Evolutionary conservation across 2,888 invertebrate genomes (phyloP), one percentile per base, ranked within the genome.

Genomic region (Brenthis ino): DNA sequence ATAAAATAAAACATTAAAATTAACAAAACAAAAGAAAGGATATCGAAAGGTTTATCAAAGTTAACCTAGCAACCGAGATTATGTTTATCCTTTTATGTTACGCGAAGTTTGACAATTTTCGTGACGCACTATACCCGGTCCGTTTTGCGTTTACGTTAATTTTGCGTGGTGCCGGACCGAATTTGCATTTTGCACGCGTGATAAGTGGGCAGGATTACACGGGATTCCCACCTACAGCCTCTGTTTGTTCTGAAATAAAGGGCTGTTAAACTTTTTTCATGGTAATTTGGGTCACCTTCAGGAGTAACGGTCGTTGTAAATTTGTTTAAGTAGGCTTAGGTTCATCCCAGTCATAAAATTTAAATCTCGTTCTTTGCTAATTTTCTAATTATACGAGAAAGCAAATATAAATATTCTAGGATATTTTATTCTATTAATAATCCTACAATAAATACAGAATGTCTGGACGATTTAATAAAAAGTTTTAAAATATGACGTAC

Each of bases 111-210:
- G 89, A 85, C 85, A 90, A 91, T 91, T 86, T 87, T 79, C 81
- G 82, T 88, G 90, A 91, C 84, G 86, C 81, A 82, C 80, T 77
- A 67, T 73, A 70, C 57, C 69, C 68, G 74, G 74, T 67, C 73
- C 72, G 76, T 72, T 76, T 70, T 75, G 81, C 77, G 82, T 86
- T 89, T 85, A 85, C 86, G 91, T 88, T 92, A 90, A 91, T 89
- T 86, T 88, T 85, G 87, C 89, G 88, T 88, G 85, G 85, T 79
- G 81, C 80, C 78, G 81, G 80, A 67, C 82, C 76, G 87, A 90
- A 93, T 93, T 93, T 93, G 93, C 93, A 93, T 93, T 93, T 93
- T 93, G 91, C 90, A 91, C 92, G 89, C 89, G 93, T 93, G 93
- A 93, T 93, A 93, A 92, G 93, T 93, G 91, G 85, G 78, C 82